phyloP scores from a whole-genome alignment of 2,888 invertebrate genomes.

The Salpingus planirostris region DNA sequence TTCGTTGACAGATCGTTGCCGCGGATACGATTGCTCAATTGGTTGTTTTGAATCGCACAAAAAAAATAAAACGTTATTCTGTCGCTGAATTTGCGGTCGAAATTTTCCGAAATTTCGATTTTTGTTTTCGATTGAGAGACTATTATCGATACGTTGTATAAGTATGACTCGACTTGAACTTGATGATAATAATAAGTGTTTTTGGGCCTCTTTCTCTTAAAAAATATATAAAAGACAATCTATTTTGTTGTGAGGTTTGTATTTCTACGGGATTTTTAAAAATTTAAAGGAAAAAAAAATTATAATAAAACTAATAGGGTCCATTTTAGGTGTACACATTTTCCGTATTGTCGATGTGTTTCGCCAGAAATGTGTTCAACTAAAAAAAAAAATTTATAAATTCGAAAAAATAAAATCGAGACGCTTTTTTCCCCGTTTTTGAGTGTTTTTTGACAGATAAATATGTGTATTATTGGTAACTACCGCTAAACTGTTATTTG shows the following conservation, averaged over 20 bases:
- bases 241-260: slow-evolving; percentile 22
- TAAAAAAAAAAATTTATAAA: slow-evolving; percentile 18
- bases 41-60: too few species aligned
- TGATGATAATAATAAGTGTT: too few species aligned
- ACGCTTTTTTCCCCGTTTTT: slow-evolving; percentile 6
- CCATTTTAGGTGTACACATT: slow-evolving; percentile 27
- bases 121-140: too few species aligned
- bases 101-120: too few species aligned
- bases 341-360: slow-evolving; percentile 11
- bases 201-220: slow-evolving; percentile 16
- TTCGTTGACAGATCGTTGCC: too few species aligned
- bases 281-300: too few species aligned
- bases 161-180: too few species aligned
- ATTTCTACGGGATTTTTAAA: too few species aligned
- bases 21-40: too few species aligned
- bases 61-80: too few species aligned
- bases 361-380: slow-evolving; percentile 22
- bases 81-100: too few species aligned
- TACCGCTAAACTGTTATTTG: slow-evolving; percentile 17
- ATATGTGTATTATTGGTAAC: slow-evolving; percentile 9
- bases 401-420: slow-evolving; percentile 7
- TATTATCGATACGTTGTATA: too few species aligned
- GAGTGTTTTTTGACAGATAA: background rate
- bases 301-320: slow-evolving; percentile 20
- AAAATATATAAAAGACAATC: slow-evolving; percentile 22